A percentile compares a stretch with the other conserved stretches of the same genome.
Conservation (phyloP, 1,140 invertebrate genomes). For the silkworm (Bombyx mori) region ASM3026992v2 NC_085124.1:9098501-9099000, state of each 20-base stretch:
- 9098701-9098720: constrained; percentile 52
- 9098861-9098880: constrained; percentile 10
- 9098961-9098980: too few relatives aligned
- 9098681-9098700: constrained; percentile 60
- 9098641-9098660: not conserved
- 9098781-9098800: constrained; percentile 10
- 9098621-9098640: too few relatives aligned
- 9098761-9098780: constrained; percentile 48
- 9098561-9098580: too few relatives aligned
- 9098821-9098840: constrained; percentile 68
- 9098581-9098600: too few relatives aligned
- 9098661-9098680: constrained; percentile 24
- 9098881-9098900: not conserved
- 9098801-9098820: constrained; percentile 27
- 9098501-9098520: constrained; percentile 39
- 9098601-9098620: too few relatives aligned
- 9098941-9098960: too few relatives aligned
- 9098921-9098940: not conserved
- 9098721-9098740: constrained; percentile 29
- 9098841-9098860: constrained; percentile 40
- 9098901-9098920: not conserved
- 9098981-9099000: too few relatives aligned
- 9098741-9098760: constrained; percentile 52
- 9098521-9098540: constrained; percentile 21
- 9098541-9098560: too few relatives aligned